Evolutionary conservation across 2,888 invertebrate species (phyloP), one percentile per base, ranked within the genome.

Genomic region (Dasypolia templi): DNA sequence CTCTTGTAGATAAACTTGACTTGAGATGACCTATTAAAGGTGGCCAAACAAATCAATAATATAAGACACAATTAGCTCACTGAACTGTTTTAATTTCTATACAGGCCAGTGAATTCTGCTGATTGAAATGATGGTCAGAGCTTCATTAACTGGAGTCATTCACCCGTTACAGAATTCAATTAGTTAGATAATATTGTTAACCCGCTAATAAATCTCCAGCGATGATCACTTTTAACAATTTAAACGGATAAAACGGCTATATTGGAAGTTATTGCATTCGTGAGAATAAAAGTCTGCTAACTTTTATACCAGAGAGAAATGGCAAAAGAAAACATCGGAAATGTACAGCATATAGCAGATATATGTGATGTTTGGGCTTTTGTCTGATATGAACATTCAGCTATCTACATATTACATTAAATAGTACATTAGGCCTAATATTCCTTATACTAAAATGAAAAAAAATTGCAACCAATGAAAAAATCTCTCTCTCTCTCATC

Each of bases 171-270:
- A 70, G 63, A 86, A 79, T 77, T 77, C 75, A 84, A 86, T 86
- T 85, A 86, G 58, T 62, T 55, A 79, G 82, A 79, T 82, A 77
- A 84, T 79, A 77, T 76, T 76, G 72, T 86, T 86, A 81, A 71
- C 53, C 32, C 76, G 69, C 51, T 70, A 64, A 83, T 77, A 65
- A 65, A 68, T 69, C 39, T 66, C 26, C 46, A 14, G 55, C 22
- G n/a, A 39, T n/a, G 61, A 61, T 49, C 62, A 61, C 32, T 72
- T 74, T 70, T n/a, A 64, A 72, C 68, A 67, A 63, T 75, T 65
- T 14, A 69, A 74, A 19, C 22, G 22, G 46, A 65, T 67, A 44
- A 65, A 69, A 55, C 26, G 19, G 26, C n/a, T 0, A 19, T 39
- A 56, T 44, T 51, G 32, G 26, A 39, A 4, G 7, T 74, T 61